Evolutionary conservation across 2,113 vertebrate genomes (phyloP).

Genomic region (Lophius piscatorius): DNA sequence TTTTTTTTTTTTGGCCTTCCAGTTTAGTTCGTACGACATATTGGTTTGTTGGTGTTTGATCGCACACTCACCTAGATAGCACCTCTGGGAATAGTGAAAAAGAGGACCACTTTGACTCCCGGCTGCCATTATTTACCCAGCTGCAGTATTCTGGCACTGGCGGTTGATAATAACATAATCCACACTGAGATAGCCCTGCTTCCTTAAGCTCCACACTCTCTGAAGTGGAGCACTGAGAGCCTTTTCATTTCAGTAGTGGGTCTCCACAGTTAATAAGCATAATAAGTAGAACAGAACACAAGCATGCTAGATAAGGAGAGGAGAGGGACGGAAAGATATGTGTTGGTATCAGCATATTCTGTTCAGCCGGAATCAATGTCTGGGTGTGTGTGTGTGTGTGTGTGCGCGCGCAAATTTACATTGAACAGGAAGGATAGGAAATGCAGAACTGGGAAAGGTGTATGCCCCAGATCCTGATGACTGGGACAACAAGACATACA

Average conservation of each 20-base stretch:
- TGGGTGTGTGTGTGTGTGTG: constrained; percentile 31
- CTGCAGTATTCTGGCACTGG: constrained; percentile 68
- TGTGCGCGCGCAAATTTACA: constrained; percentile 36
- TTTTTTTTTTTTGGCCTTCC: constrained; percentile 20
- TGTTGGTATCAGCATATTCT: constrained; percentile 74
- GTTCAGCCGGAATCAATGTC: constrained; percentile 54
- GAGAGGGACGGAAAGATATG: constrained; percentile 70
- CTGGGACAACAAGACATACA: constrained; percentile 94
- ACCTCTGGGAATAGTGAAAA: constrained; percentile 66
- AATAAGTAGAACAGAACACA: constrained; percentile 76
- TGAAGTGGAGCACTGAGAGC: constrained; percentile 73
- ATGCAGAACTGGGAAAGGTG: constrained; percentile 85
- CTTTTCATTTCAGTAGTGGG: constrained; percentile 74
- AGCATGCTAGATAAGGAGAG: constrained; percentile 75
- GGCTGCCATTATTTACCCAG: constrained; percentile 74
- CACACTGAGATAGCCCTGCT: constrained; percentile 74
- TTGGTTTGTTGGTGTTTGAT: constrained; percentile 54
- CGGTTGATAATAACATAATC: constrained; percentile 80
- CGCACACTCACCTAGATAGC: constrained; percentile 47
- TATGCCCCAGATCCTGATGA: constrained; percentile 90
- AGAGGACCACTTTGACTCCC: constrained; percentile 56
- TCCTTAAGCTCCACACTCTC: constrained; percentile 72
- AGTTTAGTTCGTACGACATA: constrained; percentile 35
- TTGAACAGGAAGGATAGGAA: constrained; percentile 85
- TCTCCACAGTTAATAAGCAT: constrained; percentile 73